A percentile compares a stretch with the other conserved stretches of the same genome.
These are phyloP conservation scores for Styela plicata DNA, from an alignment of 23 tunicate genomes.

Conservation along the genomic window DNA sequence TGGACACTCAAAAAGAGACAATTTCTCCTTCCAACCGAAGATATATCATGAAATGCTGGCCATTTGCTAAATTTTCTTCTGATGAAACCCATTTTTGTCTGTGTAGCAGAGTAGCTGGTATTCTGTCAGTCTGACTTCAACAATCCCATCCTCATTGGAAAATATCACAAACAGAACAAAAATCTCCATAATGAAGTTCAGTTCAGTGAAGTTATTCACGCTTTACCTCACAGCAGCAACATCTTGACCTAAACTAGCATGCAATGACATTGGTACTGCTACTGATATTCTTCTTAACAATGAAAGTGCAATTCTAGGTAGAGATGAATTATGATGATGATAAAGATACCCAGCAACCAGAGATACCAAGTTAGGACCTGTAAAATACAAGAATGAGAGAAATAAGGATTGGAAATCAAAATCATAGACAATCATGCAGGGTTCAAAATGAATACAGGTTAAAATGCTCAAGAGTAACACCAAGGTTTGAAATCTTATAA, in stretches of 20 bases:
- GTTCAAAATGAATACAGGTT: too few relatives aligned
- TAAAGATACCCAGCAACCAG: conserved; percentile 77
- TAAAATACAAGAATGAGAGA: neutral
- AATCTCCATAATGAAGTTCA: neutral
- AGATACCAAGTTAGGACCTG: conserved; percentile 61
- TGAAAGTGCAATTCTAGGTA: conserved; percentile 76
- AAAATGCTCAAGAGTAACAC: too few relatives aligned
- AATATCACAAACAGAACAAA: neutral
- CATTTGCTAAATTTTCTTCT: too few relatives aligned
- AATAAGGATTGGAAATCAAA: too few relatives aligned
- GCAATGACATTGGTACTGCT: conserved; percentile 83
- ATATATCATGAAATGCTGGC: too few relatives aligned
- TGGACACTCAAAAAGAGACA: too few relatives aligned
- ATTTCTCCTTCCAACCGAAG: neutral
- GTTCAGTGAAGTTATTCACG: neutral
- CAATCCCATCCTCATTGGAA: neutral
- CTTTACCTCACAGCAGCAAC: conserved; percentile 59
- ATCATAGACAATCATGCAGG: too few relatives aligned
- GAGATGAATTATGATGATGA: conserved; percentile 53
- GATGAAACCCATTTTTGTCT: too few relatives aligned
- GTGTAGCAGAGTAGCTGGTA: too few relatives aligned
- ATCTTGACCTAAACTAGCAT: conserved; percentile 72
- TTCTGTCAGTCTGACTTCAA: too few relatives aligned
- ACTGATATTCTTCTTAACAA: conserved; percentile 69
- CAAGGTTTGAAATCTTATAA: too few relatives aligned